Evolutionary conservation across 2,888 invertebrate species (phyloP).

Genomic region (Oscheius myriophilus): DNA sequence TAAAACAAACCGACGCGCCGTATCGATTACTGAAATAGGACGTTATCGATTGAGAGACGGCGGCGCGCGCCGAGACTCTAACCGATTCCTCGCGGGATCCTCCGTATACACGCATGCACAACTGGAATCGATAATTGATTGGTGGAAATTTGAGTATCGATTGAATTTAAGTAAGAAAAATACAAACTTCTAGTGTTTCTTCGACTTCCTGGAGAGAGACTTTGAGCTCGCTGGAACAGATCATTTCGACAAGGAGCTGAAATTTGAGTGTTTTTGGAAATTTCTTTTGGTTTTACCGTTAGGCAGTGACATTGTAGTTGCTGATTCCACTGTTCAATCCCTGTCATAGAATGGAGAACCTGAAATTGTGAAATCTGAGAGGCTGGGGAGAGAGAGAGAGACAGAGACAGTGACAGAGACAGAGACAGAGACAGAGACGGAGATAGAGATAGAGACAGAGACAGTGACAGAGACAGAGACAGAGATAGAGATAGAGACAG

Average conservation of each 20-base stretch:
- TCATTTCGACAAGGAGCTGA: constrained; percentile 64
- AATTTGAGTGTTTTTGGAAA: constrained; percentile 15
- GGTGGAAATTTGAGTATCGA: no score
- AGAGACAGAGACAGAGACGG: not conserved
- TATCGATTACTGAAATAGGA: constrained; percentile 65
- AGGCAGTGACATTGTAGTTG: constrained; percentile 63
- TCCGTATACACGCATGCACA: constrained; percentile 54
- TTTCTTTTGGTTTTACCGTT: constrained; percentile 42
- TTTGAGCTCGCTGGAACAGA: constrained; percentile 59
- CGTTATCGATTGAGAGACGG: constrained; percentile 63
- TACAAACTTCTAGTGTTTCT: constrained; percentile 54
- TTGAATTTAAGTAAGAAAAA: not conserved
- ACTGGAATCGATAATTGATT: constrained; percentile 41
- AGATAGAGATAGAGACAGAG: no score
- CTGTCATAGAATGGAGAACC: constrained; percentile 52
- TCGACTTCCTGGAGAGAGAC: constrained; percentile 58
- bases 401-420: not conserved
- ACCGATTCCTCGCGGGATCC: constrained; percentile 58
- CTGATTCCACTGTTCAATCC: constrained; percentile 61
- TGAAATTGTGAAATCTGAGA: no score
- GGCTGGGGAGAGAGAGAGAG: not conserved
- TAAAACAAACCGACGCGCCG: constrained; percentile 25
- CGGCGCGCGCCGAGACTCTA: constrained; percentile 61
- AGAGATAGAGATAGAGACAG: no score
- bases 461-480: no score